Conservation (phyloP, 2,888 invertebrate genomes). For the Sphaerophoria taeniata region DNA sequence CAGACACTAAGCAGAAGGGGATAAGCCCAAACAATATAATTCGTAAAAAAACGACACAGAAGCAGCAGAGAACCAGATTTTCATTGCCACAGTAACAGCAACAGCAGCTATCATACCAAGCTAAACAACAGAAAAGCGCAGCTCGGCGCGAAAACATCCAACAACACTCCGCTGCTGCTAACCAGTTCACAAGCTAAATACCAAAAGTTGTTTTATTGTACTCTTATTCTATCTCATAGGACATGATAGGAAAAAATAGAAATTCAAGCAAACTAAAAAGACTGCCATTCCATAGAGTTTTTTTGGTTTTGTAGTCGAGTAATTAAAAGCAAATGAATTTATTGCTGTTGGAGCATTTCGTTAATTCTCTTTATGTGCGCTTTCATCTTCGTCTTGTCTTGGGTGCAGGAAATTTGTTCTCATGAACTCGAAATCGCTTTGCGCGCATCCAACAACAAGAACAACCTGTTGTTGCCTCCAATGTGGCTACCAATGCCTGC, state of each 20-base stretch:
- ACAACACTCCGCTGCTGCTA: conserved; percentile 21
- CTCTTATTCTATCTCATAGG: conserved; percentile 71
- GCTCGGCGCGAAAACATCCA: conserved; percentile 48
- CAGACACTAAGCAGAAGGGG: conserved; percentile 54
- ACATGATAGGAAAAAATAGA: conserved; percentile 57
- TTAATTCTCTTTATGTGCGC: conserved; percentile 59
- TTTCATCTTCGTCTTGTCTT: conserved; percentile 46
- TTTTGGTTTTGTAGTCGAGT: conserved; percentile 40
- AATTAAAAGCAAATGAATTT: conserved; percentile 73
- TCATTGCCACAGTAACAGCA: conserved; percentile 51
- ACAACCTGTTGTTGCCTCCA: conserved; percentile 67
- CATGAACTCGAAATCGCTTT: conserved; percentile 62
- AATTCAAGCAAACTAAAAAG: conserved; percentile 28
- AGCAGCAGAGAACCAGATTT: conserved; percentile 67
- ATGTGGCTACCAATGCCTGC: conserved; percentile 28
- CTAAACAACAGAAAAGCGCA: no score
- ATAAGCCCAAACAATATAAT: conserved; percentile 39
- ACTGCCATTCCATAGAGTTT: conserved; percentile 67
- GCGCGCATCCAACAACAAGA: conserved; percentile 13
- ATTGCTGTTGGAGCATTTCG: conserved; percentile 70
- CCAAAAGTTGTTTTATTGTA: conserved; percentile 70
- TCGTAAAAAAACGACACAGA: conserved; percentile 34
- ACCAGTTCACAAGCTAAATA: conserved; percentile 67
- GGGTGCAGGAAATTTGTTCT: conserved; percentile 52
- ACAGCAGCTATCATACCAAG: no score